phyloP scores from a whole-genome alignment of 2,113 vertebrate species.

The Trochalopteron elliotii region DNA sequence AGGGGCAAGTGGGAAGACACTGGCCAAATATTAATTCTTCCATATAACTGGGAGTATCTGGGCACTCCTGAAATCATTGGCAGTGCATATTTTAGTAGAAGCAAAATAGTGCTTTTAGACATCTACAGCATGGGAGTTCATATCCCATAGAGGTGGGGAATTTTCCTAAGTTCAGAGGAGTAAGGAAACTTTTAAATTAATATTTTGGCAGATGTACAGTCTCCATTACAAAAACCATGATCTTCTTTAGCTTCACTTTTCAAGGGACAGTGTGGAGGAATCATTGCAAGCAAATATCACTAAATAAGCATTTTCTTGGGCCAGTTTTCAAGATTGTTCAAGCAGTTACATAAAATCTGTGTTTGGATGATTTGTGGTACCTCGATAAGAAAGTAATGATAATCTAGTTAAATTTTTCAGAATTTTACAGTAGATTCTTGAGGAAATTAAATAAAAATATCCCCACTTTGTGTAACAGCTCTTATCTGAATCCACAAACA shows the following conservation, averaged over 20 bases:
- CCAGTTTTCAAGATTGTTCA: not conserved
- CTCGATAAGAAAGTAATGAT: not conserved
- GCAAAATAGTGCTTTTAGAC: not conserved
- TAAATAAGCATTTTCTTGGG: not conserved
- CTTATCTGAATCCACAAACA: not conserved
- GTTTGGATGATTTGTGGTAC: not conserved
- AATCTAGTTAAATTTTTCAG: not conserved
- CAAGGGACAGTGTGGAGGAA: not conserved
- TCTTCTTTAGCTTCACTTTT: not conserved
- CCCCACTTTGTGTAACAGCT: not conserved
- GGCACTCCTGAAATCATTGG: not conserved
- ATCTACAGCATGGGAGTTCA: not conserved
- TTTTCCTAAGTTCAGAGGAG: not conserved
- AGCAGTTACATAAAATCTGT: not conserved
- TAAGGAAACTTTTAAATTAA: not conserved
- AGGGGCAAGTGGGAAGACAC: not conserved
- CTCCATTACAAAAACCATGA: not conserved
- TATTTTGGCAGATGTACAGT: not conserved
- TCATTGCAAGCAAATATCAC: not conserved
- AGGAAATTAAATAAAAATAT: not conserved
- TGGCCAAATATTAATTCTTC: not conserved
- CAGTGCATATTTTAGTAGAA: not conserved
- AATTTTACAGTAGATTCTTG: not conserved
- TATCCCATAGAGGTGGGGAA: not conserved
- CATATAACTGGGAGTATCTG: not conserved